A percentile compares a stretch with the other conserved stretches of the same genome.
These are phyloP conservation scores for Cryptoprocta ferox DNA, from an alignment of 2,797 vertebrate genomes.

Conservation along the genomic window DNA sequence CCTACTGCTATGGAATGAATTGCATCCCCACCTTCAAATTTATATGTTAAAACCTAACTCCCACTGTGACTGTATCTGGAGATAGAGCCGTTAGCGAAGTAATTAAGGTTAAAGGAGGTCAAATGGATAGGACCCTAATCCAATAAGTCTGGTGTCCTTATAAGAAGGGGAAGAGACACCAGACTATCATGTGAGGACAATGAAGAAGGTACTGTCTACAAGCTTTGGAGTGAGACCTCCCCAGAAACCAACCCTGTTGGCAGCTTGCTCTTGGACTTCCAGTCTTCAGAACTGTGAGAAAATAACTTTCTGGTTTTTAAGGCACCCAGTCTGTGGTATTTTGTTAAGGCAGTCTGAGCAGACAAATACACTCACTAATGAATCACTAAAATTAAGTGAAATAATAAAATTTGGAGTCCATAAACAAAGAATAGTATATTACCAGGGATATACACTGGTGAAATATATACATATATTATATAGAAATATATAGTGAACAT, in stretches of 20 bases:
- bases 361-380: neutral
- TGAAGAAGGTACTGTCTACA: neutral
- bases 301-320: neutral
- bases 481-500: neutral
- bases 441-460: neutral
- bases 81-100: neutral
- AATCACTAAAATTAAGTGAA: constrained; percentile 36
- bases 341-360: neutral
- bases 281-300: neutral
- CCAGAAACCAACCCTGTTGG: neutral
- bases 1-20: neutral
- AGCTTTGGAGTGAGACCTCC: neutral
- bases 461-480: neutral
- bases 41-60: neutral
- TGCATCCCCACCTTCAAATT: neutral
- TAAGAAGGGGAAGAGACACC: neutral
- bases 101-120: constrained; percentile 11
- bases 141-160: neutral
- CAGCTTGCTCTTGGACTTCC: neutral
- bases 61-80: neutral
- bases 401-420: constrained; percentile 22
- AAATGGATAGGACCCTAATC: neutral
- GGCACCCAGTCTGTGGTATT: neutral
- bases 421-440: neutral
- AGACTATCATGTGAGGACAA: neutral